Base-by-base conservation (phyloP, 2,113 vertebrate species). In the Phyllostomus discolor region DNA sequence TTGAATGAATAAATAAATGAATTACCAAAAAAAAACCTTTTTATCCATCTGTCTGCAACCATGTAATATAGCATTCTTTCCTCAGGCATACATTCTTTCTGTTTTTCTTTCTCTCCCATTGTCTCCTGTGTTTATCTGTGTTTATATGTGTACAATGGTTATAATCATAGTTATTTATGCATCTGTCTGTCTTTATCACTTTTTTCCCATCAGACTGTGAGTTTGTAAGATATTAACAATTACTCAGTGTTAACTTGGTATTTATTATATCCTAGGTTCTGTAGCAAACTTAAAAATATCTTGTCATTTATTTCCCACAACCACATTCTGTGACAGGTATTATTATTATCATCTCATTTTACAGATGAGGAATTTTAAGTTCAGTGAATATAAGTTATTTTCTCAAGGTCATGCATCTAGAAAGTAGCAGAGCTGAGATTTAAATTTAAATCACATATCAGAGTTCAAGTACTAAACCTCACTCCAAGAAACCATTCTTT, bases 311-410 rank as follows among this genome's bases (percentile, higher is more conserved):
- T 85, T 95, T 76, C 31, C 85, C 57, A 67, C 5, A 83, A 46
- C 35, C 50, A 22, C 14, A 75, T 64, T 86, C 33, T 62, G 76
- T 78, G 57, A 91, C 33, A 76, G 50, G 19, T 69, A 91, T 91
- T 76, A 94, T 90, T 88, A 88, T 88, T 31, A 95, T 72, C 52
- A 95, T 93, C 79, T 64, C 43, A 92, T 92, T 94, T 90, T 92
- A 95, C 85, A 96, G 48, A 84, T 78, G 78, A 96, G 52, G 41
- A 91, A 82, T 82, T 96, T 64, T 69, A 90, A 96, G 64, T 46
- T 90, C 75, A 88, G 87, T 94, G 81, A 89, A 85, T 64, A 83
- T 66, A 88, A 52, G 86, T 96, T 50, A 82, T 84, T 90, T 92
- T 72, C 31, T 92, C 84, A 96, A 96, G 64, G 84, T 90, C 81